Conservation (phyloP, 2,888 invertebrate genomes). For the Brachylomia viminalis region DNA sequence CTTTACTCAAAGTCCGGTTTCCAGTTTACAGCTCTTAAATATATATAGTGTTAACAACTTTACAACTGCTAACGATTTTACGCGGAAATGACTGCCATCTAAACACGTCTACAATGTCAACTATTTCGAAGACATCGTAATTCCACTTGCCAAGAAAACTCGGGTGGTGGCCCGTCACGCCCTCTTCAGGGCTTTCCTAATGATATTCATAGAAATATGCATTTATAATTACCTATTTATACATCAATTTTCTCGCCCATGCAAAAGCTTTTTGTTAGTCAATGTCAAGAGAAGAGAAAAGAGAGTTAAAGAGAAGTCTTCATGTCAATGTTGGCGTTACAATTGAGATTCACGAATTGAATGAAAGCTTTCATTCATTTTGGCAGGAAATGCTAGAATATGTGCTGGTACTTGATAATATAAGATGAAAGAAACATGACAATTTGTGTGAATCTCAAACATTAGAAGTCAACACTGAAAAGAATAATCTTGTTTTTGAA, state of each 20-base stretch:
- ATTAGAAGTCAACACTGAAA: background rate
- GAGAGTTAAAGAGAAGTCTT: background rate
- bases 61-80: slow-evolving; percentile 62
- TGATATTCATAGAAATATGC: slow-evolving; percentile 72
- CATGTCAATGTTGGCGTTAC: slow-evolving; percentile 16
- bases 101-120: slow-evolving; percentile 84
- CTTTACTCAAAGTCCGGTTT: slow-evolving; percentile 26
- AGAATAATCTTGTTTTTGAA: slow-evolving; percentile 4
- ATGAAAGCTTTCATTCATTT: slow-evolving; percentile 16
- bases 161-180: slow-evolving; percentile 71
- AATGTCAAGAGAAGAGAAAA: slow-evolving; percentile 52
- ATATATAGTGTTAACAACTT: slow-evolving; percentile 42
- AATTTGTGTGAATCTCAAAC: slow-evolving; percentile 4
- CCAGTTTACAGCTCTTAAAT: slow-evolving; percentile 43
- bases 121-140: slow-evolving; percentile 80
- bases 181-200: slow-evolving; percentile 78
- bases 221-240: too few relatives aligned
- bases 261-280: slow-evolving; percentile 35
- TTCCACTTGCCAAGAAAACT: slow-evolving; percentile 77
- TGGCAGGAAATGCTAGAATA: slow-evolving; percentile 4
- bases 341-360: slow-evolving; percentile 5
- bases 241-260: slow-evolving; percentile 49
- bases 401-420: background rate
- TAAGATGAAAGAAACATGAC: slow-evolving; percentile 6
- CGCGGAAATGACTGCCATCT: slow-evolving; percentile 80